Evolutionary conservation across 2,888 invertebrate species (phyloP), one percentile per base, ranked within the genome.

Genomic region (Tridacna gigas): DNA sequence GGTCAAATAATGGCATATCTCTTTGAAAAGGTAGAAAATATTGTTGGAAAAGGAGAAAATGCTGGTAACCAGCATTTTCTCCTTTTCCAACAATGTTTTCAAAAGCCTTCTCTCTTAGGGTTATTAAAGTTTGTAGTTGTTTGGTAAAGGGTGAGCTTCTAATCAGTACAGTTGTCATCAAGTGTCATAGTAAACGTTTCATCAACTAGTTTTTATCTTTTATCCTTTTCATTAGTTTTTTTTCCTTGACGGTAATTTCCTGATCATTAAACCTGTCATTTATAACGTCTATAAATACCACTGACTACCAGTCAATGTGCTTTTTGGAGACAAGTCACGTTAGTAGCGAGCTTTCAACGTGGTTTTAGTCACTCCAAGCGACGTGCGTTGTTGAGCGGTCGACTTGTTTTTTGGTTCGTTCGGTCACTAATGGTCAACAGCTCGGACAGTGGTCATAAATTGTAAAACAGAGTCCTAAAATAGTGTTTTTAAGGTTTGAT

Each of bases 181-280:
- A 15, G 48, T 69, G 69, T 69, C 69, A 69, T 9, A 22, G 45
- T 48, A 47, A 69, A 45, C 69, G 13, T 69, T 69, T 69, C 25
- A n/a, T 69, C 69, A 69, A 20, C 11, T 25, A 25, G 69, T 45
- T 69, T 69, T 69, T 63, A 22, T 63, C 63, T 13, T 63, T 69
- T 48, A n/a, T 69, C 69, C 69, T 47, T 69, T 45, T 69, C 48
- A 47, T n/a, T 48, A 18, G 47, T 37, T 69, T 69, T 69, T 69
- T 69, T n/a, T 47, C 3, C n/a, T 48, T 69, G 69, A 47, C 69
- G 47, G 69, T 69, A 69, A 69, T 69, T 69, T 69, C 69, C 69
- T 48, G 69, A 69, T 69, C 69, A 69, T 69, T 69, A 69, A 69
- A 69, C n/a, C 48, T 69, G 69, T 69, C 69, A 69, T 69, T 69